phyloP scores from a whole-genome alignment of 2,797 vertebrate species.

The Poeciliopsis turneri region DNA sequence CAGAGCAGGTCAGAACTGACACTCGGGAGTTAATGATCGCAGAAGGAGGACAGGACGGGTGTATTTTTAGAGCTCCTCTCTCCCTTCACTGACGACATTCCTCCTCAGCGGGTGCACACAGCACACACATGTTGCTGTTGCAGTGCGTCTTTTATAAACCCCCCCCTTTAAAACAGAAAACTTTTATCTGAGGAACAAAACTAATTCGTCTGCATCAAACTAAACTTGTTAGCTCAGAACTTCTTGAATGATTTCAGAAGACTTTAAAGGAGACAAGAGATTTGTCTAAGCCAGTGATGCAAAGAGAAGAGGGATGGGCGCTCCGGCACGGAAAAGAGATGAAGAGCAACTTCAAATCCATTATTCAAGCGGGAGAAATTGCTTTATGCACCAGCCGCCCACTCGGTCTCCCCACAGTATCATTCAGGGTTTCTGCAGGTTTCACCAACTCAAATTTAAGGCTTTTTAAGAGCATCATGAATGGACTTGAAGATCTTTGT shows the following conservation, averaged over 20 bases:
- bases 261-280: background rate
- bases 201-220: background rate
- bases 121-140: conserved; percentile 31
- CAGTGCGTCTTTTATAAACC: background rate
- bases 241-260: background rate
- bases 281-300: background rate
- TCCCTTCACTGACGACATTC: conserved; percentile 11
- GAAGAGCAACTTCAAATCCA: background rate
- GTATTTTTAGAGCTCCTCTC: conserved; percentile 68
- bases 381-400: conserved; percentile 15
- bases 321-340: background rate
- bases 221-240: background rate
- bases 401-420: conserved; percentile 10
- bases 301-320: background rate
- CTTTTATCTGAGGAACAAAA: background rate
- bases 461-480: too few relatives aligned
- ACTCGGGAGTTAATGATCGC: conserved; percentile 41
- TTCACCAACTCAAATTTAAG: too few relatives aligned
- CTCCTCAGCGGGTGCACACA: conserved; percentile 62
- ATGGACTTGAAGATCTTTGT: too few relatives aligned
- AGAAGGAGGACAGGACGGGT: conserved; percentile 56
- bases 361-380: conserved; percentile 15
- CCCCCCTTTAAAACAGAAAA: background rate
- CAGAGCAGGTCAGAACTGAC: conserved; percentile 51
- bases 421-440: too few relatives aligned